phyloP scores from a whole-genome alignment of 2,113 vertebrate genomes.

The Oophaga pumilio region DNA sequence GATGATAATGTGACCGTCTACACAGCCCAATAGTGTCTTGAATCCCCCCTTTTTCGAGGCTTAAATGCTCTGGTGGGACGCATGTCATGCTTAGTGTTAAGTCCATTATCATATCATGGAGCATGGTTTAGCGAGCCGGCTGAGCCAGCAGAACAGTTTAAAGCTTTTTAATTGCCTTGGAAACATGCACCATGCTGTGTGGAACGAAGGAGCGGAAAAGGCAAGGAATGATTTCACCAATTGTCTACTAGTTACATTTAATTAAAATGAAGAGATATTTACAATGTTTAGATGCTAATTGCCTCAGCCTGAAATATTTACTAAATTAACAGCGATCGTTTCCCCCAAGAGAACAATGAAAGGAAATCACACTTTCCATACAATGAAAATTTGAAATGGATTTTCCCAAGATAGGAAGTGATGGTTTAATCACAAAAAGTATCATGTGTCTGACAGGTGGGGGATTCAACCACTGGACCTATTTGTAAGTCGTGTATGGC shows the following conservation, averaged over 20 bases:
- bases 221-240: conserved; percentile 29
- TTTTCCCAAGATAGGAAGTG: too few relatives aligned
- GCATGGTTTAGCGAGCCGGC: conserved; percentile 13
- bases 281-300: conserved; percentile 11
- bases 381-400: background rate
- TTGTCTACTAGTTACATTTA: conserved; percentile 47
- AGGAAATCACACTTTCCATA: background rate
- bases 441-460: too few relatives aligned
- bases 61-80: background rate
- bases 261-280: conserved; percentile 47
- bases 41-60: background rate
- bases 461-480: too few relatives aligned
- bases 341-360: background rate
- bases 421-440: too few relatives aligned
- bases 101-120: conserved; percentile 6
- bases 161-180: conserved; percentile 45
- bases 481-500: too few relatives aligned
- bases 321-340: background rate
- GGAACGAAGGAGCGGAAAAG: background rate
- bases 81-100: background rate
- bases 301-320: conserved; percentile 1
- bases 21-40: background rate
- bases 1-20: background rate
- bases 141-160: conserved; percentile 38
- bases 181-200: conserved; percentile 39